Evolutionary conservation across 2,888 invertebrate species (phyloP).

Genomic region (Dione vanillae): DNA sequence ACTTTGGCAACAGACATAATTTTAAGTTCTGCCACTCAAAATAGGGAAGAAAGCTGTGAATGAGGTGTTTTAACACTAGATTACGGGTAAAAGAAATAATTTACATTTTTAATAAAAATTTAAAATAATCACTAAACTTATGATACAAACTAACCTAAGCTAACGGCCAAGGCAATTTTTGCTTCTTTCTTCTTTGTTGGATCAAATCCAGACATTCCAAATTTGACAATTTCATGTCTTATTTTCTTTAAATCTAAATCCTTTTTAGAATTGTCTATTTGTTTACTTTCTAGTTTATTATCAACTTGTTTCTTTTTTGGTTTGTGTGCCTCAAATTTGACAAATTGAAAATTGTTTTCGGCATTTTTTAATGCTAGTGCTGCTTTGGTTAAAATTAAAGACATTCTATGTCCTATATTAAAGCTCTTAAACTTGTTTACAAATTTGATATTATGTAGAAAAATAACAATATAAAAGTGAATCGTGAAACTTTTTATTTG

Average conservation of each 20-base stretch:
- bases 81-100: not conserved
- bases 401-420: slow-evolving; percentile 55
- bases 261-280: slow-evolving; percentile 54
- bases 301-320: slow-evolving; percentile 67
- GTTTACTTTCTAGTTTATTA: slow-evolving; percentile 48
- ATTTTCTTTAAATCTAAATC: slow-evolving; percentile 90
- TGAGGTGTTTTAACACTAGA: no score
- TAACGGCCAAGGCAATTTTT: slow-evolving; percentile 90
- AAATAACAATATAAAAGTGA: not conserved
- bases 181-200: slow-evolving; percentile 89
- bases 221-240: slow-evolving; percentile 92
- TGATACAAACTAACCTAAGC: slow-evolving; percentile 84
- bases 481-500: not conserved
- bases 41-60: no score
- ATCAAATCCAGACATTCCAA: slow-evolving; percentile 91
- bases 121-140: not conserved
- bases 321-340: slow-evolving; percentile 81
- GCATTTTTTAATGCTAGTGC: slow-evolving; percentile 75
- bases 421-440: not conserved
- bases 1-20: no score
- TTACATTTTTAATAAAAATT: not conserved
- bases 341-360: slow-evolving; percentile 73
- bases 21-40: no score
- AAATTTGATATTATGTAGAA: not conserved
- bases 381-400: slow-evolving; percentile 79